Evolutionary conservation across 2,113 vertebrate species (phyloP).

Genomic region (Trematocara zebra): DNA sequence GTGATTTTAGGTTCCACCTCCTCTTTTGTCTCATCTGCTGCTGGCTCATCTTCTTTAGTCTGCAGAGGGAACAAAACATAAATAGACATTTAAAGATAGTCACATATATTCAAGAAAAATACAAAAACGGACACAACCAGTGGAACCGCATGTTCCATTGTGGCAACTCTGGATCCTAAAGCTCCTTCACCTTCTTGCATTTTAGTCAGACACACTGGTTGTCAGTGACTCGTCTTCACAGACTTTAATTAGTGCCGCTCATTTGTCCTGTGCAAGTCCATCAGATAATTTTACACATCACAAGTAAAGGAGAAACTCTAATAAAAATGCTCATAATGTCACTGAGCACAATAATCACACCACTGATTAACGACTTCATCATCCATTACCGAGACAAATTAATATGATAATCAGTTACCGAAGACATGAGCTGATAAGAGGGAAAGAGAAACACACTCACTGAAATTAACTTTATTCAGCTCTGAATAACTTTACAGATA

Average conservation of each 20-base stretch:
- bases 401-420: not conserved
- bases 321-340: not conserved
- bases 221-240: not conserved
- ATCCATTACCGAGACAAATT: not conserved
- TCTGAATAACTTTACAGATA: not conserved
- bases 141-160: not conserved
- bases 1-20: conserved; percentile 21
- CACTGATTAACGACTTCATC: not conserved
- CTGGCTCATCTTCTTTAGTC: conserved; percentile 25
- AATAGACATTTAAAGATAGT: not conserved
- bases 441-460: not conserved
- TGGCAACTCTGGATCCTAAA: not conserved
- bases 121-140: not conserved
- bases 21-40: not conserved
- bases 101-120: not conserved
- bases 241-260: not conserved
- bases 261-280: not conserved
- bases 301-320: not conserved
- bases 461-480: not conserved
- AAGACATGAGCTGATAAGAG: not conserved
- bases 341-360: not conserved
- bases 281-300: not conserved
- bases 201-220: not conserved
- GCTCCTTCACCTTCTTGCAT: not conserved
- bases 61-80: not conserved